Percentiles rank a stretch among this genome's conserved stretches.
These are phyloP conservation scores for Myiotriccus ornatus DNA, from an alignment of 2,797 vertebrate species.

Conservation along the genomic window DNA sequence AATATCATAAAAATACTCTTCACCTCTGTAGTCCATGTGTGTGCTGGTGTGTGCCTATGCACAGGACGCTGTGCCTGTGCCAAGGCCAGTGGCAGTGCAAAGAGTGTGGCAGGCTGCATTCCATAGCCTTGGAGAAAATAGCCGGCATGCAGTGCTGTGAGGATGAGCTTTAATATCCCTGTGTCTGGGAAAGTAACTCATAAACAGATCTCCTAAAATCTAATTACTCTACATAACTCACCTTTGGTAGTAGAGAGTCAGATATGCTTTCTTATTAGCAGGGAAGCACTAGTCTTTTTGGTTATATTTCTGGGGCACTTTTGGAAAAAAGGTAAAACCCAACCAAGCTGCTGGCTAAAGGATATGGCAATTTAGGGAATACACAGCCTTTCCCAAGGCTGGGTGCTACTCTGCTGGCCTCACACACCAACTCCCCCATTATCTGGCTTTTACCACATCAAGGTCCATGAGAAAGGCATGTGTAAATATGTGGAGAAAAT, in stretches of 20 bases:
- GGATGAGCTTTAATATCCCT: slow-evolving; percentile 15
- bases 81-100: background rate
- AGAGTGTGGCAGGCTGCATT: background rate
- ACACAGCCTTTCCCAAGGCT: background rate
- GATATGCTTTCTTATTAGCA: background rate
- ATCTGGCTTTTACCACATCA: background rate
- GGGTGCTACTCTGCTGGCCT: background rate
- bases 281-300: background rate
- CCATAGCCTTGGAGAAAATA: background rate
- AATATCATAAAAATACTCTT: slow-evolving; percentile 77
- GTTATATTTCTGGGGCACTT: background rate
- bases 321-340: background rate
- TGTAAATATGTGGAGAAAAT: background rate
- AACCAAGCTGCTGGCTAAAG: background rate
- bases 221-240: slow-evolving; percentile 56
- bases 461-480: background rate
- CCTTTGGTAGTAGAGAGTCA: slow-evolving; percentile 28
- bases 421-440: background rate
- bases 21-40: slow-evolving; percentile 58
- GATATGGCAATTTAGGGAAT: background rate
- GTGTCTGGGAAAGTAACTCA: slow-evolving; percentile 52
- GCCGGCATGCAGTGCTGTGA: background rate
- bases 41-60: background rate
- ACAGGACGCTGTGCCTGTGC: accelerated
- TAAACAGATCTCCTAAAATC: slow-evolving; percentile 56